Percentiles rank a stretch among this genome's conserved stretches.
Evolutionary conservation across 2,797 vertebrate genomes (phyloP).

Genomic region (Chromis chromis): DNA sequence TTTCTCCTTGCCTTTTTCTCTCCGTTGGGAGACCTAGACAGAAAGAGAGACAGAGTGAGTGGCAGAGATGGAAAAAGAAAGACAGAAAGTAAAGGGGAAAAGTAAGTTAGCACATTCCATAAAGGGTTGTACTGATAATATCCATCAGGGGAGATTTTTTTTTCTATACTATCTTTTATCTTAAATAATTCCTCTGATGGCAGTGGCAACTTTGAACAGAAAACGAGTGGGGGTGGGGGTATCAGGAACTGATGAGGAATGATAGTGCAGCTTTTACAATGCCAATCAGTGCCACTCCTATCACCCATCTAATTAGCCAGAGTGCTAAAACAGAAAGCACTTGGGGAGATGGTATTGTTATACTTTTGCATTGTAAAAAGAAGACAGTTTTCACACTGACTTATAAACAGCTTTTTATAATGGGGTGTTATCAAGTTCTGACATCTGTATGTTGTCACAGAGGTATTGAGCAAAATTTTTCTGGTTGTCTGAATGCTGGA

Average conservation of each 20-base stretch:
- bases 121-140: slow-evolving; percentile 93
- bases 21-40: slow-evolving; percentile 79
- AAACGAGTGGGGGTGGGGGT: slow-evolving; percentile 84
- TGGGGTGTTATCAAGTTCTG: slow-evolving; percentile 66
- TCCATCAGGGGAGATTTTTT: slow-evolving; percentile 87
- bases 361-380: slow-evolving; percentile 92
- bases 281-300: slow-evolving; percentile 92
- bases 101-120: slow-evolving; percentile 92
- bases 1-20: slow-evolving; percentile 38
- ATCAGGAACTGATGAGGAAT: slow-evolving; percentile 85
- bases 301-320: slow-evolving; percentile 93
- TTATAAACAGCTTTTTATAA: slow-evolving; percentile 71
- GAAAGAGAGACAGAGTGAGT: slow-evolving; percentile 51
- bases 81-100: slow-evolving; percentile 42
- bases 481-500: too few species aligned
- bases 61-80: slow-evolving; percentile 54
- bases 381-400: slow-evolving; percentile 78
- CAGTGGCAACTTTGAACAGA: slow-evolving; percentile 92
- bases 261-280: slow-evolving; percentile 93
- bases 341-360: slow-evolving; percentile 92
- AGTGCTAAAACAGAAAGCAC: slow-evolving; percentile 91
- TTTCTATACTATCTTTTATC: slow-evolving; percentile 89
- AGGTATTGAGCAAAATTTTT: too few species aligned
- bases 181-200: slow-evolving; percentile 95
- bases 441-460: too few species aligned